Evolutionary conservation across 2,888 invertebrate genomes (phyloP).

Genomic region (Zonitis immaculata): DNA sequence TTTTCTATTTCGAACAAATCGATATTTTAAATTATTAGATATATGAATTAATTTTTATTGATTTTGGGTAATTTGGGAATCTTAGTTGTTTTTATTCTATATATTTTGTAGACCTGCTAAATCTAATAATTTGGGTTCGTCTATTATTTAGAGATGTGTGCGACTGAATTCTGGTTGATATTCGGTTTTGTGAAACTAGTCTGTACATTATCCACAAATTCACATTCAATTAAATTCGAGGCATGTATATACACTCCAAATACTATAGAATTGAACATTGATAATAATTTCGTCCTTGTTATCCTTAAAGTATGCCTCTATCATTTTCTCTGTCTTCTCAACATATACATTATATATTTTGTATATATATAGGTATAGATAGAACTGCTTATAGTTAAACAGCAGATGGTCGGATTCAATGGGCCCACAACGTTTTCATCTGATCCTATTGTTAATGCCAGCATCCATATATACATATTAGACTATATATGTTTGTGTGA

Average conservation of each 20-base stretch:
- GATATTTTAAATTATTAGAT: no score
- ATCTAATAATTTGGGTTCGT: no score
- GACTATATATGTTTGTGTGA: no score
- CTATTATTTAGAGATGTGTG: no score
- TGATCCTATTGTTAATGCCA: conserved; percentile 1
- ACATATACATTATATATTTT: no score
- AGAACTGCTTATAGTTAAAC: neutral
- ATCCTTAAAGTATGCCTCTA: neutral
- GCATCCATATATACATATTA: no score
- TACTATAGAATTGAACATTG: neutral
- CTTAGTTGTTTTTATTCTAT: no score
- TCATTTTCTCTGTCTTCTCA: neutral
- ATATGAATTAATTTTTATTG: no score
- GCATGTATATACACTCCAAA: conserved; percentile 1
- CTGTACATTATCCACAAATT: conserved; percentile 16
- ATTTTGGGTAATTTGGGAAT: no score
- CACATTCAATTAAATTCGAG: conserved; percentile 20
- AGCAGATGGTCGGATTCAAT: conserved; percentile 16
- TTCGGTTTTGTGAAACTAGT: conserved; percentile 2
- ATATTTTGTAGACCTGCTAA: no score
- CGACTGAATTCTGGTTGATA: neutral
- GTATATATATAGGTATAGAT: neutral
- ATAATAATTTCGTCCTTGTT: conserved; percentile 8
- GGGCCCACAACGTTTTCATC: conserved; percentile 9
- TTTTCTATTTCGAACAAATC: no score